Evolutionary conservation across 2,797 vertebrate species (phyloP).

Genomic region (Catharus ustulatus): DNA sequence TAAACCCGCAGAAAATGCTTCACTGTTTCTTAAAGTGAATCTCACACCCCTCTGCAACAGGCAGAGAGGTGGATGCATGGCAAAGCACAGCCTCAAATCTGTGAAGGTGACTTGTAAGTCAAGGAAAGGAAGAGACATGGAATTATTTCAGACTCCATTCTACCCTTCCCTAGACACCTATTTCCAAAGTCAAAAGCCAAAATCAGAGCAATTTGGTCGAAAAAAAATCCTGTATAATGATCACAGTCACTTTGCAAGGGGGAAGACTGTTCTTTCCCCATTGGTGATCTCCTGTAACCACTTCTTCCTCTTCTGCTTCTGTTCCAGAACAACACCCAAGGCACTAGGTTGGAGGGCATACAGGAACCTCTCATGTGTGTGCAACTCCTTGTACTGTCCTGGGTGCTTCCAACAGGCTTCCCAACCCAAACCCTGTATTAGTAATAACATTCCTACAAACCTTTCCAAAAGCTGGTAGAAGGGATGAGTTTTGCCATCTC

Average conservation of each 20-base stretch:
- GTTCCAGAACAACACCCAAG: not conserved
- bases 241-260: not conserved
- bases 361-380: accelerated
- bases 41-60: not conserved
- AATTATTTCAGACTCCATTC: not conserved
- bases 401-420: not conserved
- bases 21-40: not conserved
- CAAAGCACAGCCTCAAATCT: not conserved
- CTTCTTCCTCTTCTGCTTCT: slow-evolving; percentile 13
- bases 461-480: not conserved
- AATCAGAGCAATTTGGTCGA: not conserved
- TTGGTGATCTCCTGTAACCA: not conserved
- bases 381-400: accelerated
- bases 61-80: not conserved
- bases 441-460: not conserved
- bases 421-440: not conserved
- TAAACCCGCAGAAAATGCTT: not conserved
- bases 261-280: not conserved
- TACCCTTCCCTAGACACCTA: not conserved
- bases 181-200: not conserved
- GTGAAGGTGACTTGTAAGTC: not conserved
- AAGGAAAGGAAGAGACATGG: not conserved
- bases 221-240: not conserved
- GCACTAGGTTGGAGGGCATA: accelerated
- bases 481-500: slow-evolving; percentile 10